Percentiles rank a stretch among this genome's conserved stretches.
These are phyloP conservation scores for Burhinus bistriatus DNA, from an alignment of 2,113 vertebrate genomes.

Conservation along the genomic window DNA sequence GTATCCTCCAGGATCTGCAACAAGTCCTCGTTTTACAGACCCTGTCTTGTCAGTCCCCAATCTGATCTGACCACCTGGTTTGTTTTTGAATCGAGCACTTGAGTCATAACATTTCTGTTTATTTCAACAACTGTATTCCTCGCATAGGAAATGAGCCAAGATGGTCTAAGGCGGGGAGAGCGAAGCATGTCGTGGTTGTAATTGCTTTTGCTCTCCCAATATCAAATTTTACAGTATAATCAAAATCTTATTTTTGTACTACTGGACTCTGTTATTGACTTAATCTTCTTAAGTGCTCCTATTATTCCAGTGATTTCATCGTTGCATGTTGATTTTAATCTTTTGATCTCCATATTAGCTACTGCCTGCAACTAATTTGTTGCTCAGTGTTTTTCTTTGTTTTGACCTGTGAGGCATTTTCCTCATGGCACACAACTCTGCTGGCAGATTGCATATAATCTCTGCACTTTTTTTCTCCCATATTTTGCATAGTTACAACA, in stretches of 20 bases:
- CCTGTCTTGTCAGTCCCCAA: constrained; percentile 55
- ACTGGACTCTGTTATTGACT: constrained; percentile 67
- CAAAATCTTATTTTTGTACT: constrained; percentile 70
- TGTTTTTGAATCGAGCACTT: constrained; percentile 60
- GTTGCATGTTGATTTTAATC: constrained; percentile 82
- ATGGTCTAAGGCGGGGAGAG: constrained; percentile 68
- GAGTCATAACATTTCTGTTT: constrained; percentile 76
- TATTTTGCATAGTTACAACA: constrained; percentile 79
- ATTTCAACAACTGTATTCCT: constrained; percentile 71
- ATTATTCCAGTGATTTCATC: constrained; percentile 77
- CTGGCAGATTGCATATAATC: constrained; percentile 75
- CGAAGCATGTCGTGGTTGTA: constrained; percentile 61
- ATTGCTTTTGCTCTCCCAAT: constrained; percentile 67
- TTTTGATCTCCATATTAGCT: constrained; percentile 77
- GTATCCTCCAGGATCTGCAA: constrained; percentile 26
- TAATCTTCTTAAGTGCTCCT: constrained; percentile 78
- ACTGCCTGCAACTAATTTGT: constrained; percentile 83
- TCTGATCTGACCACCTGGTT: constrained; percentile 73
- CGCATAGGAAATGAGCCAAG: constrained; percentile 75
- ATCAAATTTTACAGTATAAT: constrained; percentile 68
- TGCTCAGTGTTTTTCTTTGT: constrained; percentile 79
- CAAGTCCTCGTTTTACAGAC: constrained; percentile 45
- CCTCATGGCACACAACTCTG: constrained; percentile 77
- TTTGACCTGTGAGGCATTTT: constrained; percentile 76
- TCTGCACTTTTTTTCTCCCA: constrained; percentile 72